These are phyloP conservation scores for Delphinus delphis DNA, from an alignment of 2,113 vertebrate genomes.

Conservation along the genomic window DNA sequence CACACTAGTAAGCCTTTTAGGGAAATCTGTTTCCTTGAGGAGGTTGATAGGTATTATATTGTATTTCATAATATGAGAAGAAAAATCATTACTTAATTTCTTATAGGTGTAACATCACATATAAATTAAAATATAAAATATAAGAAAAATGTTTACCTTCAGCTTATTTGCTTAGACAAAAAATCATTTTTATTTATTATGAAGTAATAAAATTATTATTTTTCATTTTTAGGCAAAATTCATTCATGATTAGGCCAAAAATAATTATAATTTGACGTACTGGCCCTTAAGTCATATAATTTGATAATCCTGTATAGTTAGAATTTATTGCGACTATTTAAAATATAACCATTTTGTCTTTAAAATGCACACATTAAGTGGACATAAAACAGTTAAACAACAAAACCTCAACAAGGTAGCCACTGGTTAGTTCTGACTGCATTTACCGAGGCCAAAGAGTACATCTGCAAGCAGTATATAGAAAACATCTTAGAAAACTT, in stretches of 20 bases:
- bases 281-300: not conserved
- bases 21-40: not conserved
- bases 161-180: constrained; percentile 10
- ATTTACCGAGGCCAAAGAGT: not conserved
- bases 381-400: too few relatives aligned
- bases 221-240: constrained; percentile 27
- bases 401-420: too few relatives aligned
- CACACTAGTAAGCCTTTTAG: not conserved
- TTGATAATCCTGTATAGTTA: not conserved
- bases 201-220: not conserved
- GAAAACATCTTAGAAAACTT: not conserved
- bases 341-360: not conserved
- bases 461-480: not conserved
- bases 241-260: constrained; percentile 21
- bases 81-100: not conserved
- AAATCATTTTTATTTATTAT: not conserved
- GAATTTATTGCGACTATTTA: not conserved
- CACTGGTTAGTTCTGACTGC: not conserved
- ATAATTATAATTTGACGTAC: not conserved
- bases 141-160: constrained; percentile 12
- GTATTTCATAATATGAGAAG: not conserved
- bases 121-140: constrained; percentile 5
- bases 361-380: not conserved
- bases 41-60: not conserved
- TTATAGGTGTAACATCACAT: not conserved